Evolutionary conservation across 2,113 vertebrate species (phyloP), one percentile per base, ranked within the genome.

Genomic region (Progne subis): DNA sequence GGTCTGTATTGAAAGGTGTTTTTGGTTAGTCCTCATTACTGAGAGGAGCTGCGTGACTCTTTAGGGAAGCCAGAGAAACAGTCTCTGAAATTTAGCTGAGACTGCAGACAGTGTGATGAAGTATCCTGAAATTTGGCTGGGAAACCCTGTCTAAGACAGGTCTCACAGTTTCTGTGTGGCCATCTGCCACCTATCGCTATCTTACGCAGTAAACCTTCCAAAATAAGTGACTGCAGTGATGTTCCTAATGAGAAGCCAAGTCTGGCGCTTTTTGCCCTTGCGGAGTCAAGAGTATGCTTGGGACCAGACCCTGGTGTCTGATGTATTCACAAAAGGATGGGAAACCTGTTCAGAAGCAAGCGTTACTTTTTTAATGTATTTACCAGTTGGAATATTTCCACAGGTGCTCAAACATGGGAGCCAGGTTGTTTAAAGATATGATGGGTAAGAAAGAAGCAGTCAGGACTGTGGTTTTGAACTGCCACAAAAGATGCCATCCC

Each of bases 131-230:
- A 87, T 86, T 37, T 91, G 53, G 20, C 83, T 86, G 29, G 61
- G 74, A 84, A 91, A 61, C 26, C 32, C 29, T 76, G 41, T 78
- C 56, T 94, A 53, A 94, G 95, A 39, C 50, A 65, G 34, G 74
- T 90, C 53, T 68, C 55, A 43, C 52, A 43, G 28, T 65, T 78
- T 90, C 61, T 76, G 0, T 24, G 26, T 21, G 72, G 23, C 65
- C 60, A 52, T 64, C 86, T 92, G 80, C 69, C 44, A 67, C 39
- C 44, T 31, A 60, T 52, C 23, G 3, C 28, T 80, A 32, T 74
- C 57, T 74, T 37, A 61, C 0, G 0, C 52, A 64, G 31, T 12
- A 69, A 86, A 41, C 5, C 31, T 88, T 44, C n/a, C 67, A 25
- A 86, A 92, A 37, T 70, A 39, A 68, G 26, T 19, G 44, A 21